These are phyloP conservation scores for Diplodus puntazzo DNA, from an alignment of 2,797 vertebrate genomes.

Conservation along the genomic window DNA sequence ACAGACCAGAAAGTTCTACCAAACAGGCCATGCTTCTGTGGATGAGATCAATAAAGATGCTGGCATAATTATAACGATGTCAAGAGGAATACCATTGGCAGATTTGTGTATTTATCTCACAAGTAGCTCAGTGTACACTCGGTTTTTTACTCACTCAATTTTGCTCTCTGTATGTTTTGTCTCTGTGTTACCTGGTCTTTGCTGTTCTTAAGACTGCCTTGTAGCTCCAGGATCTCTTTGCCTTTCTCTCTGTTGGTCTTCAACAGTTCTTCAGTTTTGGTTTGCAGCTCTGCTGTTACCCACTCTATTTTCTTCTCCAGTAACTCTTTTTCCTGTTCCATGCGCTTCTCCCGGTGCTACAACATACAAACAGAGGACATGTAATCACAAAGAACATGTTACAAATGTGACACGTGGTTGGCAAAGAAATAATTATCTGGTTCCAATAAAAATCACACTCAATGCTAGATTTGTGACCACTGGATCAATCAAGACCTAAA, in stretches of 20 bases:
- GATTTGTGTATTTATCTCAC: not conserved
- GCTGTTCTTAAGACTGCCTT: constrained; percentile 89
- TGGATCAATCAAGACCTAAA: not conserved
- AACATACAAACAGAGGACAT: constrained; percentile 9
- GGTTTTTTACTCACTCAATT: not conserved
- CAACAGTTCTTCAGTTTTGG: constrained; percentile 94
- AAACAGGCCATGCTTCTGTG: not conserved
- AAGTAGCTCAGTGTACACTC: not conserved
- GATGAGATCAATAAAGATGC: not conserved
- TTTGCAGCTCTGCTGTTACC: constrained; percentile 91
- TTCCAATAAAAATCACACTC: not conserved
- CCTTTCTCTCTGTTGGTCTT: constrained; percentile 90
- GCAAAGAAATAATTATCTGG: not conserved
- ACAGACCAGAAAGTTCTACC: too few species aligned
- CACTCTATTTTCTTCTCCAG: constrained; percentile 91
- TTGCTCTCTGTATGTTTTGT: not conserved
- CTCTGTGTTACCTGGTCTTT: constrained; percentile 89
- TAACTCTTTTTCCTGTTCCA: constrained; percentile 95
- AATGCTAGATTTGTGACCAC: not conserved
- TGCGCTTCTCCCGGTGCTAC: constrained; percentile 93
- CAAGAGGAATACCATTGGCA: not conserved
- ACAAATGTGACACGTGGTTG: not conserved
- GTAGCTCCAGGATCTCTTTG: constrained; percentile 92
- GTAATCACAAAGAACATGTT: not conserved
- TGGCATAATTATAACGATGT: not conserved